Base-by-base conservation (phyloP, 2,113 vertebrate species). In the Thryonomys swinderianus region DNA sequence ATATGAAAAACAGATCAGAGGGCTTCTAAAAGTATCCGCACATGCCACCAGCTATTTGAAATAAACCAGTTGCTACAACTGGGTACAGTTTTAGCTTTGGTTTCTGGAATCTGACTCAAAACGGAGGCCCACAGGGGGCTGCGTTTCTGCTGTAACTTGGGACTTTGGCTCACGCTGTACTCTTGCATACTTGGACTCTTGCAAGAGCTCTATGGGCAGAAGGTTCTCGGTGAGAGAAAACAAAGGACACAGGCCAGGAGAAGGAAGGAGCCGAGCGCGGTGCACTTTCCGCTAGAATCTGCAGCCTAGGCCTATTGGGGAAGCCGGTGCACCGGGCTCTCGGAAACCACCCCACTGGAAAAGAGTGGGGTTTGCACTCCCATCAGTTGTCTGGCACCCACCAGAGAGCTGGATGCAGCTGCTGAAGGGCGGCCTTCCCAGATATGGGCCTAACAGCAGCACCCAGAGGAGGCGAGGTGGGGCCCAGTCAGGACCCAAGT, bases 171-270 rank as follows among this genome's bases (percentile, higher is more conserved):
- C 34, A 8, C 14, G 7, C n/a, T 14, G 34, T 84, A 32, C 2
- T 8, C 20, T 40, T 4, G 6, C 3, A 32, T 2, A 17, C 40
- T 3, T 64, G 42, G 69, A 64, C 17, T 71, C 61, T 34, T 30
- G 18, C 23, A 37, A n/a, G 9, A 17, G 27, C 16, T 20, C 21
- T 32, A 18, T 61, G 42, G 81, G 80, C 67, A 55, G 12, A 30
- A 23, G 30, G 20, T 59, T 88, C 53, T 40, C 2, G 20, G 62
- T 40, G 4, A 12, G 48, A 71, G 37, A 55, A 37, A 48, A 21
- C 8, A 25, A n/a, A 10, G 0, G 21, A 11, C 59, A 1, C 18
- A 32, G 40, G 5, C 27, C 0, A 61, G 3, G 48, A 23, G 17
- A 59, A 32, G 20, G 45, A 64, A 14, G 30, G 17, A 40, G 73